A percentile compares a stretch with the other conserved stretches of the same genome.
phyloP scores from a whole-genome alignment of 2,888 invertebrate genomes.

The Polylopha cassiicola region DNA sequence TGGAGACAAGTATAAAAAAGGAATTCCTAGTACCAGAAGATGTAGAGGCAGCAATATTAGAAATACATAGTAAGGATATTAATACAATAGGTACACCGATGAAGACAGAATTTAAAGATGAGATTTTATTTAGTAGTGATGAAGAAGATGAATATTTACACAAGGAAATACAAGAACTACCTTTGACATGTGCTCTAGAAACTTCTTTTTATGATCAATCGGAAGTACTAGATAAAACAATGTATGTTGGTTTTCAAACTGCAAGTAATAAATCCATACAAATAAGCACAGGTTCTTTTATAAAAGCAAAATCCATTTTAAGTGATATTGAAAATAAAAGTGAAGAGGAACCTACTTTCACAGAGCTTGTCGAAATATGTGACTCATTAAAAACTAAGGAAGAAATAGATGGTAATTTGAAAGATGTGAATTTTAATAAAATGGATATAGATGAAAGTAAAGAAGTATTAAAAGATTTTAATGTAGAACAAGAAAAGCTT shows the following conservation, averaged over 20 bases:
- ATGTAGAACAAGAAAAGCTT: conserved; percentile 22
- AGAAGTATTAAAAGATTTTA: conserved; percentile 36
- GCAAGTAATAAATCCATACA: conserved; percentile 63
- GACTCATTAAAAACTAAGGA: background rate
- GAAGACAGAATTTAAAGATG: conserved; percentile 41
- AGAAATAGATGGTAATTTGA: background rate
- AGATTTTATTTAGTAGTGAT: conserved; percentile 64
- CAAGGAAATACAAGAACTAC: conserved; percentile 42
- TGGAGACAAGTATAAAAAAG: conserved; percentile 21
- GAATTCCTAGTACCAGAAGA: no score
- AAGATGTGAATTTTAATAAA: background rate
- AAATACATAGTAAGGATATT: background rate
- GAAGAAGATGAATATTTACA: conserved; percentile 48
- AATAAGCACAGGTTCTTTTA: conserved; percentile 48
- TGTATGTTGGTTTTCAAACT: conserved; percentile 66
- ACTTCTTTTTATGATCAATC: conserved; percentile 45
- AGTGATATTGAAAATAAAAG: conserved; percentile 29
- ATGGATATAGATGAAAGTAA: conserved; percentile 28
- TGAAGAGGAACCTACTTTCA: conserved; percentile 5
- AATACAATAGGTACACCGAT: conserved; percentile 9
- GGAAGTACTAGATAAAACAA: conserved; percentile 47
- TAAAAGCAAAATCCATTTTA: conserved; percentile 51
- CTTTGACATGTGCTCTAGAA: conserved; percentile 56
- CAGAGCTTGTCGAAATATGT: conserved; percentile 17
- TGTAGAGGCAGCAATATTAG: no score